These are phyloP conservation scores for Saxidomus purpurata DNA, from an alignment of 1,140 invertebrate genomes.

Conservation along the genomic window DNA sequence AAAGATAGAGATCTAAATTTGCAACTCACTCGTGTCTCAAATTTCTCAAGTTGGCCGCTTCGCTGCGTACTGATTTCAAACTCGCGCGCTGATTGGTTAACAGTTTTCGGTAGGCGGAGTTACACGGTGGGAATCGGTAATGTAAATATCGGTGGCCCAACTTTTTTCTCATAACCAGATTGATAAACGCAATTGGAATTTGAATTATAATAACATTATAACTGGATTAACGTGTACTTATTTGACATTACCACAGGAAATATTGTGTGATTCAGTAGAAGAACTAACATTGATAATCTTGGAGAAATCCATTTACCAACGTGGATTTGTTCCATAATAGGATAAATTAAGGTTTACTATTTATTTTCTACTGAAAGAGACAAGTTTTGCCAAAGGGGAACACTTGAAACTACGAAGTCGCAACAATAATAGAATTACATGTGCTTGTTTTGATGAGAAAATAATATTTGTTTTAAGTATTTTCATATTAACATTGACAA, in stretches of 20 bases:
- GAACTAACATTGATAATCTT: constrained; percentile 30
- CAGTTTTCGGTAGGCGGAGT: not conserved
- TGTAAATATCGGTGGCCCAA: constrained; percentile 56
- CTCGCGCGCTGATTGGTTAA: constrained; percentile 51
- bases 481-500: constrained; percentile 32
- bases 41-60: constrained; percentile 53
- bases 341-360: constrained; percentile 58
- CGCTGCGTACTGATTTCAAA: constrained; percentile 17
- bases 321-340: constrained; percentile 63
- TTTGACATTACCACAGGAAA: constrained; percentile 49
- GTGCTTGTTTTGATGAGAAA: constrained; percentile 63
- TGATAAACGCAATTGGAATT: constrained; percentile 64
- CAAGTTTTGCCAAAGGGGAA: constrained; percentile 34
- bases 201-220: constrained; percentile 59
- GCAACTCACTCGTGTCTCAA: constrained; percentile 45
- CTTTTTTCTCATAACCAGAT: constrained; percentile 24
- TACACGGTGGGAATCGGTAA: constrained; percentile 27
- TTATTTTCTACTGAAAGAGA: constrained; percentile 42
- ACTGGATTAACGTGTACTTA: constrained; percentile 65
- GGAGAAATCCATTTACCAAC: constrained; percentile 45
- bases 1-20: constrained; percentile 14
- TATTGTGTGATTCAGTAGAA: constrained; percentile 28
- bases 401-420: not conserved
- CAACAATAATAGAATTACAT: constrained; percentile 60
- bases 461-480: constrained; percentile 62